These are phyloP conservation scores for Scopus umbretta DNA, from an alignment of 2,113 vertebrate species.

Conservation along the genomic window DNA sequence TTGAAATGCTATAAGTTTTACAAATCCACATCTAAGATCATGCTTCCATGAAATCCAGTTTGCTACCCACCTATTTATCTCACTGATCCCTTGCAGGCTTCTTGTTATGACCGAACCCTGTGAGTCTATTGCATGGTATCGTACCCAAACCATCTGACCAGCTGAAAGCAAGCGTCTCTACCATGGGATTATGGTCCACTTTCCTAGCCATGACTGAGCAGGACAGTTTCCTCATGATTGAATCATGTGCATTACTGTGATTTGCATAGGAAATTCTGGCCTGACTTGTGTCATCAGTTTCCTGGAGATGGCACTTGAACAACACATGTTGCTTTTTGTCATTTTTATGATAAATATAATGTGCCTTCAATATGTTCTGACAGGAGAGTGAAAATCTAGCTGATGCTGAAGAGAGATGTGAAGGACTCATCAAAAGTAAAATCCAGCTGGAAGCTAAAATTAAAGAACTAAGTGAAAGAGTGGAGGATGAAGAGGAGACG, in stretches of 20 bases:
- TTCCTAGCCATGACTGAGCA: not conserved
- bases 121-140: not conserved
- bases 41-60: not conserved
- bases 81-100: not conserved
- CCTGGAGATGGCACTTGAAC: slow-evolving; percentile 64
- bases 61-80: not conserved
- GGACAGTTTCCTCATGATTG: not conserved
- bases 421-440: slow-evolving; percentile 76
- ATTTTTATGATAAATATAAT: slow-evolving; percentile 44
- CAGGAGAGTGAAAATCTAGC: slow-evolving; percentile 77
- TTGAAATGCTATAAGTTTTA: not conserved
- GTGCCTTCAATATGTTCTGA: not conserved
- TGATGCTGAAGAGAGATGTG: slow-evolving; percentile 75
- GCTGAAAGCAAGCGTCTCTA: not conserved
- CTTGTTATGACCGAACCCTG: not conserved
- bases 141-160: not conserved
- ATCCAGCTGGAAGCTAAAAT: slow-evolving; percentile 78
- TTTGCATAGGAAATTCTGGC: slow-evolving; percentile 46
- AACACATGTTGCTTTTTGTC: not conserved
- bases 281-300: slow-evolving; percentile 56
- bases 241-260: not conserved
- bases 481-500: slow-evolving; percentile 78
- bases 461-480: slow-evolving; percentile 78
- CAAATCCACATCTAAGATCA: not conserved
- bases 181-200: not conserved